These are phyloP conservation scores for Nymphalis io DNA, from an alignment of 1,140 invertebrate genomes.

Conservation along the genomic window DNA sequence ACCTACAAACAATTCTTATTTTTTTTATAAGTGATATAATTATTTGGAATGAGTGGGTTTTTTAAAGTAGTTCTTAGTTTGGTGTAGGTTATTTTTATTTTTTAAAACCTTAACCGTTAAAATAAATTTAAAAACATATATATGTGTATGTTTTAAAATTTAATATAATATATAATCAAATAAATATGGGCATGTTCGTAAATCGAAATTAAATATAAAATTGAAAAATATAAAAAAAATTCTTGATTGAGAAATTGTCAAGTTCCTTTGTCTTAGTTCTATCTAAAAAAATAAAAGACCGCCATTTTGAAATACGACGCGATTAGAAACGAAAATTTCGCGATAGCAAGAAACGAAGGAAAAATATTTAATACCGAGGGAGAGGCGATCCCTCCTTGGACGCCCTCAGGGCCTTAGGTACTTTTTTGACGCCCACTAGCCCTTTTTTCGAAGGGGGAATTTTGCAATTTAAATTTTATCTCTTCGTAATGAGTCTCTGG, in stretches of 20 bases:
- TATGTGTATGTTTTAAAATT: too few relatives aligned
- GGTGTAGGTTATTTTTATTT: too few relatives aligned
- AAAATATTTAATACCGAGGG: constrained; percentile 56
- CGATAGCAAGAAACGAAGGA: constrained; percentile 37
- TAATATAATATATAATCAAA: too few relatives aligned
- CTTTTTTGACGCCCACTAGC: constrained; percentile 70
- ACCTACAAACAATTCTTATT: neutral
- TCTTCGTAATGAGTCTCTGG: constrained; percentile 64
- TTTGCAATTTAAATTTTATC: constrained; percentile 78
- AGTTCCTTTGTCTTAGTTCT: neutral
- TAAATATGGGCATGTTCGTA: too few relatives aligned
- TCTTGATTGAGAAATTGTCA: neutral
- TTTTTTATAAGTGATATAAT: neutral
- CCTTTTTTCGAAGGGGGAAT: constrained; percentile 67
- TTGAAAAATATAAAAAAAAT: too few relatives aligned
- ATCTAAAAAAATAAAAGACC: constrained; percentile 17
- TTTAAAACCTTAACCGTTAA: too few relatives aligned
- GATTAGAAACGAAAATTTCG: constrained; percentile 29
- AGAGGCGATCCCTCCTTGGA: constrained; percentile 36
- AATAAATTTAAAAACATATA: too few relatives aligned
- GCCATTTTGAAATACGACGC: constrained; percentile 32
- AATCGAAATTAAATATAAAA: too few relatives aligned
- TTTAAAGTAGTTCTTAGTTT: too few relatives aligned
- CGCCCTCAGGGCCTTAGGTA: constrained; percentile 39
- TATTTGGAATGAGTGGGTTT: too few relatives aligned